Evolutionary conservation across 2,797 vertebrate genomes (phyloP).

Genomic region (Acanthiza pusilla): DNA sequence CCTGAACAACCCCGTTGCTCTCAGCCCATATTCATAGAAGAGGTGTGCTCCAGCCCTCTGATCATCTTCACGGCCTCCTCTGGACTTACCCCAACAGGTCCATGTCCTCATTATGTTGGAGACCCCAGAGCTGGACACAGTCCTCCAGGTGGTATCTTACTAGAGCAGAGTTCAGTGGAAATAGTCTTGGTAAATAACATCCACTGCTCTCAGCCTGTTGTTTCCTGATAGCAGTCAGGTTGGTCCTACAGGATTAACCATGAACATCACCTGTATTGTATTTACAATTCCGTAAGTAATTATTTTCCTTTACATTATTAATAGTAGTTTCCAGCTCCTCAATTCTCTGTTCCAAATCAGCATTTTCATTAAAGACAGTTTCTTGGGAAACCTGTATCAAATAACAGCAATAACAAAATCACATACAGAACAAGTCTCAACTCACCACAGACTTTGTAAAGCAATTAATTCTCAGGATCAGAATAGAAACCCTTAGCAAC

Average conservation of each 20-base stretch:
- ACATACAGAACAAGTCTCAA: background rate
- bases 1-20: background rate
- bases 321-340: slow-evolving; percentile 78
- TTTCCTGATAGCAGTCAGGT: background rate
- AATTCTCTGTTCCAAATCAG: slow-evolving; percentile 79
- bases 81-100: background rate
- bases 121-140: background rate
- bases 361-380: slow-evolving; percentile 77
- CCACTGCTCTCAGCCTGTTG: background rate
- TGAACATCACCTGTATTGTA: background rate
- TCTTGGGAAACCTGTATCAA: slow-evolving; percentile 80
- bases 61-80: background rate
- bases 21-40: background rate
- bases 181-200: background rate
- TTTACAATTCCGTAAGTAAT: background rate
- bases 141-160: background rate
- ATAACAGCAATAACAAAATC: slow-evolving; percentile 25
- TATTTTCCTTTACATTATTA: slow-evolving; percentile 68
- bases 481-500: background rate
- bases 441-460: background rate
- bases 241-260: background rate
- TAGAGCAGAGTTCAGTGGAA: background rate
- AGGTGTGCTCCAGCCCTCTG: background rate
- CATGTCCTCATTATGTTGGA: too few relatives aligned
- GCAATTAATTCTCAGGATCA: background rate